phyloP scores from a whole-genome alignment of 2,888 invertebrate species.

The Philereme vetulata region DNA sequence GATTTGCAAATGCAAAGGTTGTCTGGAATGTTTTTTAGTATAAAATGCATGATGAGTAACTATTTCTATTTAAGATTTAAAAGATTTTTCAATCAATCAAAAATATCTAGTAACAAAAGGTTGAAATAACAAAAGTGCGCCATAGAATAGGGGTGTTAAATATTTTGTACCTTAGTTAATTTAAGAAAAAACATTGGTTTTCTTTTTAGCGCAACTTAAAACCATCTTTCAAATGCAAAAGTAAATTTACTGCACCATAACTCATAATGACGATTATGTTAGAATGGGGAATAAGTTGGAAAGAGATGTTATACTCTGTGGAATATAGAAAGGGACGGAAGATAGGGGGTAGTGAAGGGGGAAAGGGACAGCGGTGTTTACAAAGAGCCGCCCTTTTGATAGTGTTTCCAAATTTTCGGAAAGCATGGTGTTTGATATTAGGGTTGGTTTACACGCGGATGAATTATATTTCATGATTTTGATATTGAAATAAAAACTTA shows the following conservation, averaged over 20 bases:
- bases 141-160: too few species aligned
- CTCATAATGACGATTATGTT: conserved; percentile 62
- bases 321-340: conserved; percentile 40
- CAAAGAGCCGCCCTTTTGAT: conserved; percentile 76
- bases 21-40: too few species aligned
- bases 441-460: conserved; percentile 60
- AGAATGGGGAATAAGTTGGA: conserved; percentile 40
- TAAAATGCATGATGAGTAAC: too few species aligned
- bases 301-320: conserved; percentile 42
- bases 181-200: background rate
- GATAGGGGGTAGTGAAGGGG: conserved; percentile 35
- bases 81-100: too few species aligned
- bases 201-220: background rate
- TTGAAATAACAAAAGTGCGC: too few species aligned
- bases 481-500: too few species aligned
- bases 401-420: conserved; percentile 83
- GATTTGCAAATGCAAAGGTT: too few species aligned
- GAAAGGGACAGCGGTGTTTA: conserved; percentile 64
- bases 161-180: too few species aligned
- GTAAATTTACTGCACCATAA: conserved; percentile 51
- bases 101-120: too few species aligned
- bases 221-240: conserved; percentile 29
- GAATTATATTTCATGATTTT: background rate
- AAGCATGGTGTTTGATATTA: conserved; percentile 71
- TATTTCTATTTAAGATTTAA: too few species aligned